These are phyloP conservation scores for Speoplatyrhinus poulsoni DNA, from an alignment of 2,113 vertebrate species.

Conservation along the genomic window DNA sequence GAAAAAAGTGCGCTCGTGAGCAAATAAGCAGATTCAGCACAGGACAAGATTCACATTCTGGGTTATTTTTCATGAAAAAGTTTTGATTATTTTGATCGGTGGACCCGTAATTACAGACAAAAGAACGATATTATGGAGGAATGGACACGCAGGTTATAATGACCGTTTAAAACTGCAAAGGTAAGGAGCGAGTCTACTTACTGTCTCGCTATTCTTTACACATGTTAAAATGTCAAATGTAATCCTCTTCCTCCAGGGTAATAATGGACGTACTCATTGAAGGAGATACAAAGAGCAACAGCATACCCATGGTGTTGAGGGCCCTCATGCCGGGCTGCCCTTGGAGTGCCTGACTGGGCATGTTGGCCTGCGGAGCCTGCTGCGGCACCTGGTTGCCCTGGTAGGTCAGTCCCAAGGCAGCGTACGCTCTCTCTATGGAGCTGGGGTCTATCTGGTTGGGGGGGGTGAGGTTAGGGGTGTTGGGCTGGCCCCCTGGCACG, in stretches of 20 bases:
- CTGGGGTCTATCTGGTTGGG: constrained; percentile 96
- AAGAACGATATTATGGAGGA: too few species aligned
- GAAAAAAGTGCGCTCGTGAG: too few species aligned
- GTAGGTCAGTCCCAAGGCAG: constrained; percentile 94
- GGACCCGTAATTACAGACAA: too few species aligned
- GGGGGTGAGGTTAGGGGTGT: constrained; percentile 84
- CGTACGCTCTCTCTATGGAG: constrained; percentile 96
- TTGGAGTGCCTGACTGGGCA: constrained; percentile 76
- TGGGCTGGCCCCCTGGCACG: constrained; percentile 85
- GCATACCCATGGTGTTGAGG: constrained; percentile 81
- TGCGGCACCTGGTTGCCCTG: constrained; percentile 92
- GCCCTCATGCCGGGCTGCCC: constrained; percentile 85
- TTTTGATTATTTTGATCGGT: too few species aligned
- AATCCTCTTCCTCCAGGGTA: background rate
- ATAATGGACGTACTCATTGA: background rate
- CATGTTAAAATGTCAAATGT: background rate
- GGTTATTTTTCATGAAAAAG: too few species aligned
- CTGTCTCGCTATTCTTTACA: too few species aligned
- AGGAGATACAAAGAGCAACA: background rate
- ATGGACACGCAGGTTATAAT: too few species aligned
- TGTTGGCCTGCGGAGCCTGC: constrained; percentile 79
- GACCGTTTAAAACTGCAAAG: too few species aligned
- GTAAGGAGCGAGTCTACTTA: too few species aligned
- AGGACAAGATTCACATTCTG: too few species aligned
- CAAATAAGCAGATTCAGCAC: too few species aligned